Evolutionary conservation across 2,797 vertebrate species (phyloP), one percentile per base, ranked within the genome.

Genomic region (Macropodus opercularis): DNA sequence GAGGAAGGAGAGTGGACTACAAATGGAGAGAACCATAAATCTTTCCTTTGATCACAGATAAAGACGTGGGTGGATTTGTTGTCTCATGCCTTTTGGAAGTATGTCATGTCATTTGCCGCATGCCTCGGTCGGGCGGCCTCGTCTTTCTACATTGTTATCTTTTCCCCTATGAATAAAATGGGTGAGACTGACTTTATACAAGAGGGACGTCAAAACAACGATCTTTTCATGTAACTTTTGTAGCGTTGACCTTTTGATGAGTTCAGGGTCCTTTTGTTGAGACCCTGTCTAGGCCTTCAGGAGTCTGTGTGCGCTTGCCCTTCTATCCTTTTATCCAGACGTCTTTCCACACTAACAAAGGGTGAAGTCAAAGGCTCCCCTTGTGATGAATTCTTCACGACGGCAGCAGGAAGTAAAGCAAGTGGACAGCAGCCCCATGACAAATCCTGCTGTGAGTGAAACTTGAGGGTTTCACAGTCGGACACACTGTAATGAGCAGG

Each of bases 61-160:
- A 80, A 84, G 83, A 84, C 57, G 72, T 76, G 80, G 76, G 82
- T 69, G 75, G 81, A 75, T 83, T 83, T 83, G 78, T 85, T 79
- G 75, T 83, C 79, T 75, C 61, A 8, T n/a, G 22, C 73, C 69
- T 47, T 82, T 74, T 79, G 65, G 71, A 79, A 79, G 69, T 66
- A 77, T 79, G 84, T 86, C 76, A 52, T 78, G 75, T 85, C 72
- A 75, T 82, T 72, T 77, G 67, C 73, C 35, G 59, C 63, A 69
- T 72, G 61, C 71, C 53, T 75, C 81, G 65, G 57, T 69, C 47
- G 0, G 66, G 71, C 60, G 40, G 76, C 73, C 83, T 69, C 59
- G 17, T 77, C 72, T 72, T 52, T 41, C 55, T 0, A 27, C 52
- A 52, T 76, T 79, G 70, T 82, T 80, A 79, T 81, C 72, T 64